Conservation (phyloP, 2,888 invertebrate species). For the Thymelicus sylvestris region DNA sequence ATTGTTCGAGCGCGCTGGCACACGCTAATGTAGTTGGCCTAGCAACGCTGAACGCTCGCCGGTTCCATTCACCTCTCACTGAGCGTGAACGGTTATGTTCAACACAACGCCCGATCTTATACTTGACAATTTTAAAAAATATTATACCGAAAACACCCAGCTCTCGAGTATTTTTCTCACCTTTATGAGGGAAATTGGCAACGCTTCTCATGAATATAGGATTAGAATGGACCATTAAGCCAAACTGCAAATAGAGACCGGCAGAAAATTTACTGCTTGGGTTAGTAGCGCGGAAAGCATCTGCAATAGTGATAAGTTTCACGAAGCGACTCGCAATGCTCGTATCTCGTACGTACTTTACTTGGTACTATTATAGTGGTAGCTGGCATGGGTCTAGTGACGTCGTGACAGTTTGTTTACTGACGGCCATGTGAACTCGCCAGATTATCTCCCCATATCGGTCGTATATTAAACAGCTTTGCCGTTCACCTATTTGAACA, state of each 20-base stretch:
- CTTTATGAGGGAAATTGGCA: conserved; percentile 7
- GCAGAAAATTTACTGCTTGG: conserved; percentile 17
- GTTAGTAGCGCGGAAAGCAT: conserved; percentile 23
- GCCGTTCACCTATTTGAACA: conserved; percentile 34
- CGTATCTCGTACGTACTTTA: conserved; percentile 27
- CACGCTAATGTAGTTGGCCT: conserved; percentile 77
- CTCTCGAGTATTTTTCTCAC: background rate
- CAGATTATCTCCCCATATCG: conserved; percentile 50
- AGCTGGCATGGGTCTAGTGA: conserved; percentile 59
- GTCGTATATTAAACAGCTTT: conserved; percentile 40
- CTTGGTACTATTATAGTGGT: background rate
- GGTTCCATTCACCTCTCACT: conserved; percentile 83
- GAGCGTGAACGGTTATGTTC: conserved; percentile 72
- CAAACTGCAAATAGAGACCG: conserved; percentile 33
- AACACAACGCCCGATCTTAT: conserved; percentile 42
- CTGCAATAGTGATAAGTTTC: conserved; percentile 27
- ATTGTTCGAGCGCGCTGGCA: conserved; percentile 80
- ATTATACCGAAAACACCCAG: conserved; percentile 30
- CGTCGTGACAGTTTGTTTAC: conserved; percentile 57
- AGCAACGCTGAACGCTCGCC: conserved; percentile 76
- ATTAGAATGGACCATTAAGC: conserved; percentile 21
- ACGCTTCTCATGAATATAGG: conserved; percentile 16
- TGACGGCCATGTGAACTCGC: conserved; percentile 54
- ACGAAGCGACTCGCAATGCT: conserved; percentile 4
- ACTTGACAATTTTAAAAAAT: conserved; percentile 46